Evolutionary conservation across 2,888 invertebrate species (phyloP).

Genomic region (Melitaea athalia): DNA sequence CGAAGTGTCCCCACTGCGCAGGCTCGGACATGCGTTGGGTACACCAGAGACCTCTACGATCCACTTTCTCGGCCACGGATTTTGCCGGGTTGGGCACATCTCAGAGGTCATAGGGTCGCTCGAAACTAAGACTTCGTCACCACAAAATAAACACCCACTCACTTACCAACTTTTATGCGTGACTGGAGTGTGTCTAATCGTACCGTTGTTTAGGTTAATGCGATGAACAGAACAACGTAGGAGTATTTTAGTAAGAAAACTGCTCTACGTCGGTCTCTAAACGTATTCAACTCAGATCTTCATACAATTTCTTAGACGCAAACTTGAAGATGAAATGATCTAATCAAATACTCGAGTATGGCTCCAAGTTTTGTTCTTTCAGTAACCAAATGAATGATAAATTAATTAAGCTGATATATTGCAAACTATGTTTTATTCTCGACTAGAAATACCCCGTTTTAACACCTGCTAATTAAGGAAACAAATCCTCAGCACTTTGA

Average conservation of each 20-base stretch:
- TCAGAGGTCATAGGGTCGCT: conserved; percentile 77
- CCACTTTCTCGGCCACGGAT: conserved; percentile 57
- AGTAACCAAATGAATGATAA: no score
- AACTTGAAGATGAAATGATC: background rate
- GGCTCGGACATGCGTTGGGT: conserved; percentile 67
- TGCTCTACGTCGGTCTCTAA: background rate
- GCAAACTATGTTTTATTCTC: no score
- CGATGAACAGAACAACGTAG: background rate
- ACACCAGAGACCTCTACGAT: conserved; percentile 66
- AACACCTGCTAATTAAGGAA: background rate
- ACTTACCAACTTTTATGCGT: conserved; percentile 22
- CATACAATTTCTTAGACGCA: background rate
- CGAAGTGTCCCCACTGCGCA: conserved; percentile 63
- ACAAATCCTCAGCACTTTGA: background rate
- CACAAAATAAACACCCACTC: conserved; percentile 22
- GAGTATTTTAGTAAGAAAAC: background rate
- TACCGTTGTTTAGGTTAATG: background rate
- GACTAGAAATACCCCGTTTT: background rate
- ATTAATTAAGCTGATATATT: no score
- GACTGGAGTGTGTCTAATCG: conserved; percentile 1
- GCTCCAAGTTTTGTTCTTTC: no score
- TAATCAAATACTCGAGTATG: no score
- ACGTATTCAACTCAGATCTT: background rate
- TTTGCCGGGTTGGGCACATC: conserved; percentile 62
- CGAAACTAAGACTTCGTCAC: conserved; percentile 19